Conservation (phyloP, 1,140 invertebrate species). For the Parasteatoda tepidariorum region DNA sequence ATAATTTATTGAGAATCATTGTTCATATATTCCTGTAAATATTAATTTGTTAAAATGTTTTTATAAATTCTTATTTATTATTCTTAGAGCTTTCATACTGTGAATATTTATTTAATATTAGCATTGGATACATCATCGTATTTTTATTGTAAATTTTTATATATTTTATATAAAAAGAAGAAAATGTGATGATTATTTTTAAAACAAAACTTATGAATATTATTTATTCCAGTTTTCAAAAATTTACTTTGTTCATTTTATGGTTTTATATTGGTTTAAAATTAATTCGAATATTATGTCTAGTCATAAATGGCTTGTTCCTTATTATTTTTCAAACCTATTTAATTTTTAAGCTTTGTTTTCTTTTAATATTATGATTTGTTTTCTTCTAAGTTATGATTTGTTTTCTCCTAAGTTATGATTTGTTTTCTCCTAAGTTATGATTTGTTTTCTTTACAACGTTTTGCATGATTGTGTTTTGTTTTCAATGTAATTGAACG, state of each 20-base stretch:
- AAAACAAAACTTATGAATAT: not conserved
- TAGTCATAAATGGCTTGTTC: not conserved
- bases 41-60: too few species aligned
- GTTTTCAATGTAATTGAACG: constrained; percentile 30
- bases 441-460: constrained; percentile 9
- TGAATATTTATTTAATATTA: not conserved
- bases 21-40: too few species aligned
- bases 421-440: constrained; percentile 10
- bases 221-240: constrained; percentile 1
- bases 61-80: too few species aligned
- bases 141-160: constrained; percentile 31
- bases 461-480: constrained; percentile 38
- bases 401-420: constrained; percentile 1
- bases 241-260: not conserved
- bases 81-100: not conserved
- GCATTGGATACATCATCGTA: not conserved
- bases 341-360: constrained; percentile 4
- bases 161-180: constrained; percentile 22
- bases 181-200: not conserved
- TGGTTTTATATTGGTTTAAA: not conserved
- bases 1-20: too few species aligned
- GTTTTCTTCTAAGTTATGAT: not conserved
- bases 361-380: not conserved
- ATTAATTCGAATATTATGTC: not conserved
- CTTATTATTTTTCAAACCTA: not conserved